Conservation (phyloP, 2,888 invertebrate genomes). For the Aspidapion aeneum region DNA sequence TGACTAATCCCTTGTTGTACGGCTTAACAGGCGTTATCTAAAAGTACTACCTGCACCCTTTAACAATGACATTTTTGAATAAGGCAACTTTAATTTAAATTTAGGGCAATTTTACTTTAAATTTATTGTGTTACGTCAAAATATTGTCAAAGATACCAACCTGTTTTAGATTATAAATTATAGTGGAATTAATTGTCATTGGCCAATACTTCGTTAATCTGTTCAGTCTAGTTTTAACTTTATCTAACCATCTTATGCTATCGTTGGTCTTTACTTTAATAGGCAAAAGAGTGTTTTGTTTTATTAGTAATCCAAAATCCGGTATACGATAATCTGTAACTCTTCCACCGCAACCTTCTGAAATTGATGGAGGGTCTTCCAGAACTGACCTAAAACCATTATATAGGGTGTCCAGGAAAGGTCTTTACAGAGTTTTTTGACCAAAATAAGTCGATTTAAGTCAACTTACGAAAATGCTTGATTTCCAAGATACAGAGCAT, state of each 20-base stretch:
- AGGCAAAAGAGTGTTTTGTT: constrained; percentile 77
- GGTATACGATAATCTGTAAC: constrained; percentile 86
- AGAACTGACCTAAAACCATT: constrained; percentile 71
- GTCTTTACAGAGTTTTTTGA: too few relatives aligned
- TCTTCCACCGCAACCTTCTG: constrained; percentile 90
- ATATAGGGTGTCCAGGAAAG: not conserved
- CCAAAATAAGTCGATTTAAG: not conserved
- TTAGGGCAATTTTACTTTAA: too few relatives aligned
- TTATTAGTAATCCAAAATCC: constrained; percentile 88
- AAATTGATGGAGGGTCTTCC: constrained; percentile 93
- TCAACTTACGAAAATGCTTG: constrained; percentile 4
- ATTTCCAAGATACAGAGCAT: too few relatives aligned
- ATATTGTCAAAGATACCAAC: too few relatives aligned
- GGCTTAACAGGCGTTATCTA: too few relatives aligned
- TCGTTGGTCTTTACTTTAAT: constrained; percentile 50
- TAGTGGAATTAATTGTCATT: constrained; percentile 82
- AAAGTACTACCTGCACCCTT: too few relatives aligned
- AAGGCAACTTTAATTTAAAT: too few relatives aligned
- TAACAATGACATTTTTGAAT: too few relatives aligned
- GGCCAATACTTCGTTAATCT: constrained; percentile 86
- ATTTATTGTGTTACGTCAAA: too few relatives aligned
- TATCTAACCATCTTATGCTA: constrained; percentile 55
- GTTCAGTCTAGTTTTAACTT: constrained; percentile 66
- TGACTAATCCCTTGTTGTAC: too few relatives aligned
- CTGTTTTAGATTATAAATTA: constrained; percentile 79